Evolutionary conservation across 2,797 vertebrate genomes (phyloP), one percentile per base, ranked within the genome.

Genomic region (Labroides dimidiatus): DNA sequence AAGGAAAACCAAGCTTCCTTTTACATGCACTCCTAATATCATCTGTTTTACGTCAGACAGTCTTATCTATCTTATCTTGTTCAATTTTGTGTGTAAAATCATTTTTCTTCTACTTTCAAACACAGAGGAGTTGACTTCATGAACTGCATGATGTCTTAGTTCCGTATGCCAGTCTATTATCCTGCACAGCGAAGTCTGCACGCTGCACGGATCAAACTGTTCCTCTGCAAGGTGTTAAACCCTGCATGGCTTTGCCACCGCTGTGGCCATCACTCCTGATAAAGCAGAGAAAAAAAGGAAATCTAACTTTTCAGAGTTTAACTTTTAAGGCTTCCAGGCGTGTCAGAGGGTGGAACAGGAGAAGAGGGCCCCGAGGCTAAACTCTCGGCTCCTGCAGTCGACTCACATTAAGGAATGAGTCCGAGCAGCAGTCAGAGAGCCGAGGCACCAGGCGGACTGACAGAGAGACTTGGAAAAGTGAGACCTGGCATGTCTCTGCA

Each of bases 321-420:
- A 84, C 72, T 72, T 66, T 21, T 52, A 14, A 69, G 58, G 75
- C 41, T 75, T 77, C 44, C 43, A 47, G 58, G 63, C 42, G 44
- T 66, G 61, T 78, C 64, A 5, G 72, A 65, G 44, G 68, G 23
- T 48, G 64, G 64, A 70, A 44, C 30, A 56, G 47, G 50, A 62
- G 50, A 43, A 43, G 53, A 39, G 54, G 54, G 70, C 71, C 85
- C 60, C 0, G 21, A 41, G 78, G 80, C 68, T 19, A 41, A 84
- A 72, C 64, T 47, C 57, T 64, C 36, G 20, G 72, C 53, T 70
- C 62, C 69, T 48, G 69, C 67, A 63, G 48, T 82, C 59, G 24
- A 45, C 48, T 81, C 19, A 4, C 60, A 66, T 71, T 67, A 55
- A 72, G 69, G 54, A 83, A 65, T 2, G 44, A 71, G 36, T 54